Conservation (phyloP, 35 echinoderm and acorn worm genomes). For the Apostichopus parvimensis region DNA sequence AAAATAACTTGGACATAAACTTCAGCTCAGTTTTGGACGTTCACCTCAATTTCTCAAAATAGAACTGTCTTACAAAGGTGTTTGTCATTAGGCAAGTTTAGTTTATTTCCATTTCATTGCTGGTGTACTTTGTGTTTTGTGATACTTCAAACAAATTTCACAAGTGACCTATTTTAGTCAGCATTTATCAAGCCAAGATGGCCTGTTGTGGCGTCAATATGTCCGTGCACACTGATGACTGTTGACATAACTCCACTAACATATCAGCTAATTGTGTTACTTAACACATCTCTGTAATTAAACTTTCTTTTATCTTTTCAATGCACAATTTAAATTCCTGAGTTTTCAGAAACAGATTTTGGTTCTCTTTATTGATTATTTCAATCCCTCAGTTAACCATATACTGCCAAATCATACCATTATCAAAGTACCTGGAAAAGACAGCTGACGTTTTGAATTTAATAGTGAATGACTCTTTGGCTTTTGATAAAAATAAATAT, state of each 20-base stretch:
- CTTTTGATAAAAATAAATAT: no score
- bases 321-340: not conserved
- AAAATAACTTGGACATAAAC: no score
- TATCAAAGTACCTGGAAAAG: not conserved
- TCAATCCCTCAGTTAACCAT: not conserved
- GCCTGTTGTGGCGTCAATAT: not conserved
- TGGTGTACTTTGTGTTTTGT: not conserved
- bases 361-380: not conserved
- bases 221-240: not conserved
- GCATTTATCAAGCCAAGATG: not conserved
- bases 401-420: not conserved
- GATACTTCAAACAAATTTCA: not conserved
- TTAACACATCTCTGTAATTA: conserved; percentile 1
- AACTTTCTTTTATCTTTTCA: not conserved
- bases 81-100: not conserved
- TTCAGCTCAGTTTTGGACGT: not conserved
- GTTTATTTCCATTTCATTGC: not conserved
- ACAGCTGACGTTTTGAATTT: no score
- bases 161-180: not conserved
- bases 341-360: not conserved
- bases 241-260: not conserved
- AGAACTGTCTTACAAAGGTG: not conserved
- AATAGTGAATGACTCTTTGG: no score
- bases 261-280: not conserved
- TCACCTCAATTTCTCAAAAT: not conserved